A percentile compares a stretch with the other conserved stretches of the same genome.
Evolutionary conservation across 2,888 invertebrate species (phyloP).

Genomic region (Euclidia mi): DNA sequence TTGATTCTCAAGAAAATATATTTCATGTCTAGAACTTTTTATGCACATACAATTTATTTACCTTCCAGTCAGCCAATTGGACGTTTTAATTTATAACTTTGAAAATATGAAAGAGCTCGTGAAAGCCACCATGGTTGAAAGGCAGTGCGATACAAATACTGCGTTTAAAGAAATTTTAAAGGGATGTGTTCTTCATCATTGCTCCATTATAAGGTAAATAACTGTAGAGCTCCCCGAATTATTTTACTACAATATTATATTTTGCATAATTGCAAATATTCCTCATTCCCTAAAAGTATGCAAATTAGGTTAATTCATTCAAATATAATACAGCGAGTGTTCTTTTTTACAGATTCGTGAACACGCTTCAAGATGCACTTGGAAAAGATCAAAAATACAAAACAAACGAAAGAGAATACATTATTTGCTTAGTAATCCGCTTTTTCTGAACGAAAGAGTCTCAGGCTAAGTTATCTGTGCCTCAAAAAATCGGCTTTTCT

Average conservation of each 20-base stretch:
- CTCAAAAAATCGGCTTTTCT: too few species aligned
- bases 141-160: slow-evolving; percentile 62
- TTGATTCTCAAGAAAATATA: slow-evolving; percentile 25
- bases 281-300: slow-evolving; percentile 4
- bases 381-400: slow-evolving; percentile 19
- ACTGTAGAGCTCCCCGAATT: too few species aligned
- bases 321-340: slow-evolving; percentile 13
- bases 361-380: slow-evolving; percentile 60
- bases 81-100: slow-evolving; percentile 73
- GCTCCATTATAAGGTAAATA: slow-evolving; percentile 64
- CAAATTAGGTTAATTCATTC: slow-evolving; percentile 17
- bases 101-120: slow-evolving; percentile 71
- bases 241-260: background rate
- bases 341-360: slow-evolving; percentile 58
- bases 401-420: background rate
- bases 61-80: slow-evolving; percentile 73
- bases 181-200: slow-evolving; percentile 61
- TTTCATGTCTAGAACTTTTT: slow-evolving; percentile 10
- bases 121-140: slow-evolving; percentile 57
- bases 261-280: too few species aligned
- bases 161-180: slow-evolving; percentile 67
- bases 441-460: too few species aligned
- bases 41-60: slow-evolving; percentile 37
- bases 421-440: background rate
- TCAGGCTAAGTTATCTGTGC: too few species aligned